Base-by-base conservation (phyloP, 2,797 vertebrate species). In the Emydoidea blandingii region DNA sequence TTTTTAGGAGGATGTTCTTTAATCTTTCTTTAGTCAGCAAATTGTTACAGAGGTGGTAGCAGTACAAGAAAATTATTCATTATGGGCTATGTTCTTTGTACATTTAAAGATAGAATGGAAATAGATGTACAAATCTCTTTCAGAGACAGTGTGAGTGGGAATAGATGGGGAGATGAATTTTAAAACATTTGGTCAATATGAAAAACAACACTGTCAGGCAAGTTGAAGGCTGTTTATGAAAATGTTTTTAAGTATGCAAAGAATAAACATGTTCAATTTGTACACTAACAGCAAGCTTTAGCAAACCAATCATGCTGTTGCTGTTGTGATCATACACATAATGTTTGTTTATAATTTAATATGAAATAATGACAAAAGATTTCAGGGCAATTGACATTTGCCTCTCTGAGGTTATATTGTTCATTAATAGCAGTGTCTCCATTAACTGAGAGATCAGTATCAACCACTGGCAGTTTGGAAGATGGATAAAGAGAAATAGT, bases 351-450 rank as follows among this genome's bases (percentile, higher is more conserved):
- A 12, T 87, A 93, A 93, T 31, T 25, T 87, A 89, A 93, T 84
- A 90, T 95, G 29, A 96, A 88, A 83, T 79, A 49, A 89, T 92
- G 83, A 81, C 34, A 92, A 94, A 91, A 79, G 79, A 56, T 92
- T 82, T 54, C 78, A 93, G 59, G 83, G 79, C 95, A 95, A 89
- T 93, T 88, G 93, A 74, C 81, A 93, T 90, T 96, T 93, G 62
- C 72, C 52, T 49, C 93, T 93, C 56, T 91, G 14, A 2, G 86
- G 81, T 74, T 95, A 19, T 94, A 93, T 92, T 78, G 25, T 92
- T 95, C 16, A 79, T 90, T 95, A 93, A 85, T 87, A 85, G 74
- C 85, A 65, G 41, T 85, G 86, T 72, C 19, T 78, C 86, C 53
- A 86, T 95, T 97, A 92, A 68, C 82, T 59, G 16, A 72, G 65